Percentiles rank a stretch among this genome's conserved stretches.
These are phyloP conservation scores for Blastobasis adustella DNA, from an alignment of 2,888 invertebrate species.

Conservation along the genomic window DNA sequence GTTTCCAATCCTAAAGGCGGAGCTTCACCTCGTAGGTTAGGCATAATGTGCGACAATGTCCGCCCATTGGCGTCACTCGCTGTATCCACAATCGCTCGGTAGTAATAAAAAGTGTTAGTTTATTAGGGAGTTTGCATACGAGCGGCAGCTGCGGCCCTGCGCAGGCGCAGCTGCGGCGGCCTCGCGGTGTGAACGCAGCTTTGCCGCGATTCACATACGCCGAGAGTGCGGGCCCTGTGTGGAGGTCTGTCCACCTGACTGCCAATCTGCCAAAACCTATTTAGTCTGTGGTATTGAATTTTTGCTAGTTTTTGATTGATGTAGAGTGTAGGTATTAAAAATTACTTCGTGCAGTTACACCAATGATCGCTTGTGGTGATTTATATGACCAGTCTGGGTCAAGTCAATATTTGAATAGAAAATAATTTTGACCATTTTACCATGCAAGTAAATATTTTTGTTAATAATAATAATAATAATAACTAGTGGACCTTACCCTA, in stretches of 20 bases:
- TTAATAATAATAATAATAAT: no score
- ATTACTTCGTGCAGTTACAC: no score
- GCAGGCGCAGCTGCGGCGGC: conserved; percentile 50
- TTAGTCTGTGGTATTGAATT: no score
- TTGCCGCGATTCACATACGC: conserved; percentile 58
- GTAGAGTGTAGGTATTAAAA: no score
- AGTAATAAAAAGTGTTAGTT: conserved; percentile 63
- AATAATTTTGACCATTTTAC: no score
- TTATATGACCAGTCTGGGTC: no score
- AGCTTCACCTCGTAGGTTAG: conserved; percentile 10
- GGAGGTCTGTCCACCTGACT: background rate
- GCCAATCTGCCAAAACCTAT: no score
- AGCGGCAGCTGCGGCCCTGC: conserved; percentile 30
- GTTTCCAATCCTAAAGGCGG: conserved; percentile 2
- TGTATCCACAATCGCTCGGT: conserved; percentile 16
- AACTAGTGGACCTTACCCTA: no score
- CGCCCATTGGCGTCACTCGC: conserved; percentile 20
- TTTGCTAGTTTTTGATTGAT: no score
- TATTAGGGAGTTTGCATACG: conserved; percentile 71
- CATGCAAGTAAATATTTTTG: no score
- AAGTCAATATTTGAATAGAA: no score
- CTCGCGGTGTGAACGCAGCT: conserved; percentile 58
- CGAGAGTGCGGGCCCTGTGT: conserved; percentile 14
- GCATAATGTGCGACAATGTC: conserved; percentile 28
- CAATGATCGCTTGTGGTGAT: no score